Conservation (phyloP, 2,888 invertebrate species). For the Maniola hyperantus region DNA sequence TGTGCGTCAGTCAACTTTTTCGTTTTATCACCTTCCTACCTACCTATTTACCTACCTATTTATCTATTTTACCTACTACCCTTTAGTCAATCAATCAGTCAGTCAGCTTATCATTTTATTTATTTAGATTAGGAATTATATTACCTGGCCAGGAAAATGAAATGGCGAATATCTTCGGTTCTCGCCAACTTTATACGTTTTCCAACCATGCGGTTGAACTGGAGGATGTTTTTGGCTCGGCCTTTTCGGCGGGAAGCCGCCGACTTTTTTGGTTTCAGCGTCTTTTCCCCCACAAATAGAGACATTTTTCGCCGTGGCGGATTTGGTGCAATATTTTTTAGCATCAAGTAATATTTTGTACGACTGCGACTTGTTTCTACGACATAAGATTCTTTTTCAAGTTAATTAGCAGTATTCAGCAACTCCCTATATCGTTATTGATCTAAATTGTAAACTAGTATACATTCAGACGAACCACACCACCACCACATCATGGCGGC, state of each 20-base stretch:
- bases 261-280: background rate
- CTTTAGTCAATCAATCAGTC: too few relatives aligned
- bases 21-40: too few relatives aligned
- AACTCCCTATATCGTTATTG: background rate
- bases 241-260: slow-evolving; percentile 13
- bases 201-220: slow-evolving; percentile 51
- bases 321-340: background rate
- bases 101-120: too few relatives aligned
- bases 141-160: slow-evolving; percentile 65
- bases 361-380: background rate
- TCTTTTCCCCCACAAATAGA: background rate
- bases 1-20: too few relatives aligned
- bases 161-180: slow-evolving; percentile 66
- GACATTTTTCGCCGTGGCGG: background rate
- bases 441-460: background rate
- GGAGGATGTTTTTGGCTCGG: slow-evolving; percentile 46
- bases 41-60: too few relatives aligned
- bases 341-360: background rate
- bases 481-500: too few relatives aligned
- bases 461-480: too few relatives aligned
- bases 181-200: slow-evolving; percentile 49
- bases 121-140: background rate
- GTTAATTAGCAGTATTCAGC: background rate
- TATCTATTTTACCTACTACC: too few relatives aligned
- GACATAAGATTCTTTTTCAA: background rate